Base-by-base conservation (phyloP, 1,140 invertebrate genomes). In the Drosophila biarmipes region DNA sequence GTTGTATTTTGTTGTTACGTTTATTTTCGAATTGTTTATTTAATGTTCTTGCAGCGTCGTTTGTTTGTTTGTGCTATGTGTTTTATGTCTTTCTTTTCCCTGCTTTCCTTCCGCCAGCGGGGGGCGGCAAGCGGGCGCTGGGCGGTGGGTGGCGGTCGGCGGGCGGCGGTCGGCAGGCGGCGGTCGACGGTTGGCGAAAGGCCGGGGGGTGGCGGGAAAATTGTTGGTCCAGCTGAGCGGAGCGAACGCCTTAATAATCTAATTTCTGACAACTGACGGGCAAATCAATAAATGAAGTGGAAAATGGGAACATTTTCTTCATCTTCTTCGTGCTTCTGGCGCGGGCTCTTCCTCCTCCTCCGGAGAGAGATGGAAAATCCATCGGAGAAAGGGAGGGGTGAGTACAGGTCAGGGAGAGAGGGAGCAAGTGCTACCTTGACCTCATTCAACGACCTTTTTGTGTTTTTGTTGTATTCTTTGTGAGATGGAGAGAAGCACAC, bases 11-110 rank as follows among this genome's bases (percentile, higher is more conserved):
- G 73, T 77, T 81, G 73, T 75, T 78, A 81, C 79, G 79, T 82
- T 82, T 82, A 82, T 82, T 82, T 82, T 82, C 69, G 74, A 78
- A 81, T 82, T 82, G 79, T 82, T 82, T 82, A 82, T 82, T 82
- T 82, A 74, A 82, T 82, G 79, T 80, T 81, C 46, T 73, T 51
- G 56, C 40, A 52, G 54, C 67, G 53, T 38, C 57, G 67, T 71
- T 69, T 64, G 53, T 64, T 66, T 71, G 48, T 78, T 67, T 72
- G 66, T 72, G 67, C 56, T 71, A 55, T 72, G 68, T 71, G 73
- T 72, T 71, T 57, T 46, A 51, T 46, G 46, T 55, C 48, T 53
- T 42, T 45, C 38, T 51, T 55, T 49, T 38, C 38, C 24, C 19
- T 19, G 38, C 51, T 46, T 35, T 48, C 34, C 51, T 51, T 48